Conservation (phyloP, 2,113 vertebrate species). For the Ptilonorhynchus violaceus region DNA sequence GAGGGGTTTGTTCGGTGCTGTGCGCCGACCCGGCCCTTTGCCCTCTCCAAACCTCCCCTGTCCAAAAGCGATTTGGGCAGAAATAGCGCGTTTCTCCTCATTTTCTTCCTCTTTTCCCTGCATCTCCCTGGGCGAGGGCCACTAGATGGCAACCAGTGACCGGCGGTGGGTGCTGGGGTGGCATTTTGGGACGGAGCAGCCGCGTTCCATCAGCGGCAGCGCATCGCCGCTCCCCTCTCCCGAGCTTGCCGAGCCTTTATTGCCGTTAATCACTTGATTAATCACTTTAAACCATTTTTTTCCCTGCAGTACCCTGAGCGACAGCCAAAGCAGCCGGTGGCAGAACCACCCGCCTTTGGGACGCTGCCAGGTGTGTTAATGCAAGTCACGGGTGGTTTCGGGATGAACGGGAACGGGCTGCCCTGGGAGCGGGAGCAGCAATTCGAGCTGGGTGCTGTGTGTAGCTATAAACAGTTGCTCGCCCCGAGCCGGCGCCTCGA, state of each 20-base stretch:
- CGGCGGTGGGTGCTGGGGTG: not conserved
- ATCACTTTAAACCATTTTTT: rapidly evolving
- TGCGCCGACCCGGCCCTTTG: not conserved
- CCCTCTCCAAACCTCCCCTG: not conserved
- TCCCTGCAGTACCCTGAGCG: rapidly evolving
- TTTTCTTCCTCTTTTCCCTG: not conserved
- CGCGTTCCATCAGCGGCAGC: not conserved
- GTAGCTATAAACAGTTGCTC: constrained; percentile 17
- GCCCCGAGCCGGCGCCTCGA: not conserved
- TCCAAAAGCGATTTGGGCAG: not conserved
- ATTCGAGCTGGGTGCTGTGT: not conserved
- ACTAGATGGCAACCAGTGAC: not conserved
- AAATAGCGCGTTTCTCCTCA: rapidly evolving
- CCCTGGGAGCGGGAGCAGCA: not conserved
- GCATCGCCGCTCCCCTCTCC: not conserved
- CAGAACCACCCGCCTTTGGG: rapidly evolving
- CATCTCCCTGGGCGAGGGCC: not conserved
- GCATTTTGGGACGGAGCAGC: rapidly evolving
- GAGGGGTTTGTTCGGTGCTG: not conserved
- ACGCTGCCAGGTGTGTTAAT: not conserved
- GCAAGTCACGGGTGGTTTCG: not conserved
- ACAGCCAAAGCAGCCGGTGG: rapidly evolving
- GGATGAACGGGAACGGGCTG: not conserved
- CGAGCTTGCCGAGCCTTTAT: no score
- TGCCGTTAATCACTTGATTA: rapidly evolving